Conservation (phyloP, 1,140 invertebrate genomes). For the Notospermus geniculatus region DNA sequence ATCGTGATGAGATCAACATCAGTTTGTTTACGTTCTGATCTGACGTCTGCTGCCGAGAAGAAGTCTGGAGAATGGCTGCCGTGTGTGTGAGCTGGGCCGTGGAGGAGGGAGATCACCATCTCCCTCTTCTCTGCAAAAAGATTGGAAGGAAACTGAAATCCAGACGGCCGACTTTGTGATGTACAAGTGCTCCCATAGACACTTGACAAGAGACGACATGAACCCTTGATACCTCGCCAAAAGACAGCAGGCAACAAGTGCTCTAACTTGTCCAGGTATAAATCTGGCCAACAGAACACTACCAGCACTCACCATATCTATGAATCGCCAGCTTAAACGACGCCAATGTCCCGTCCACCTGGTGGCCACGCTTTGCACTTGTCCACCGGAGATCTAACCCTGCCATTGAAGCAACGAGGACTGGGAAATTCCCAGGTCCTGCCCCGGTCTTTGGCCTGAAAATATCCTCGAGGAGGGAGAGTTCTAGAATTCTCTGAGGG, state of each 20-base stretch:
- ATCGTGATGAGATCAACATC: no score
- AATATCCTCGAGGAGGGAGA: constrained; percentile 40
- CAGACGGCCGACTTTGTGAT: no score
- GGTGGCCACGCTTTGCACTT: constrained; percentile 28
- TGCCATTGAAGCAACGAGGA: constrained; percentile 36
- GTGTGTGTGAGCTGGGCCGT: constrained; percentile 14
- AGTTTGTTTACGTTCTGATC: no score
- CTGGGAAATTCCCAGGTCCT: constrained; percentile 15
- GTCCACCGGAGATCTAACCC: constrained; percentile 42
- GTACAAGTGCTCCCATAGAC: no score
- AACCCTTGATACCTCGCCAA: no score
- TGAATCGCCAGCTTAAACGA: constrained; percentile 39
- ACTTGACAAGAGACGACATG: no score
- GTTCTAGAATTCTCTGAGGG: constrained; percentile 20
- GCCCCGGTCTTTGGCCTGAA: constrained; percentile 28
- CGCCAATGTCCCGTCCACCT: constrained; percentile 38
- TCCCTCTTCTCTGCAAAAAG: constrained; percentile 9
- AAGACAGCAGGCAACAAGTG: no score
- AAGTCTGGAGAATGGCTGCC: constrained; percentile 20
- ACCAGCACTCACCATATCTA: constrained; percentile 29
- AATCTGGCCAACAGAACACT: no score
- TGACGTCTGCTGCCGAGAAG: constrained; percentile 14
- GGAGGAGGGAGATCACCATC: constrained; percentile 10
- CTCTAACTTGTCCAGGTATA: no score
- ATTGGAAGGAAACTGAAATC: no score